Percentiles rank a stretch among this genome's conserved stretches.
These are phyloP conservation scores for Branchipolynoe longqiensis DNA, from an alignment of 2,888 invertebrate genomes.

Conservation along the genomic window DNA sequence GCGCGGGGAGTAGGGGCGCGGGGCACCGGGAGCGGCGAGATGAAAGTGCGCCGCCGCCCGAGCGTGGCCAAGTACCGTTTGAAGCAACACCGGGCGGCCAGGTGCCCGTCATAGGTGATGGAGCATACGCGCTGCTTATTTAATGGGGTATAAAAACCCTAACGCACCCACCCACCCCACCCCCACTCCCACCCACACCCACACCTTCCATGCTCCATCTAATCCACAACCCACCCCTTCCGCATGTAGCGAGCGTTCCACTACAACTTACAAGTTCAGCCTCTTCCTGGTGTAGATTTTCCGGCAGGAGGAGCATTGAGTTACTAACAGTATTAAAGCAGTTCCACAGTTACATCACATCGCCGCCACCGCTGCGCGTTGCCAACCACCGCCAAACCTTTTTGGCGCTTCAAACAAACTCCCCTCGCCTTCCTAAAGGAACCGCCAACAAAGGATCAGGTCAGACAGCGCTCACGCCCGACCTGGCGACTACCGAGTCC, in stretches of 20 bases:
- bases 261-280: no score
- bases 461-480: slow-evolving; percentile 28
- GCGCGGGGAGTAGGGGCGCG: neutral
- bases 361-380: neutral
- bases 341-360: no score
- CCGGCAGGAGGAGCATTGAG: no score
- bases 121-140: slow-evolving; percentile 40
- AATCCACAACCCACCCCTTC: neutral
- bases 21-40: slow-evolving; percentile 4
- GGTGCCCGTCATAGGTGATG: slow-evolving; percentile 48
- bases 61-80: slow-evolving; percentile 41
- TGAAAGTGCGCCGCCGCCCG: slow-evolving; percentile 20
- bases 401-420: no score
- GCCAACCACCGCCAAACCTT: neutral
- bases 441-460: slow-evolving; percentile 31
- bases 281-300: no score
- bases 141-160: slow-evolving; percentile 45
- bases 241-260: no score
- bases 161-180: neutral
- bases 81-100: slow-evolving; percentile 31
- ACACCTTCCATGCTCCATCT: neutral
- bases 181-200: neutral
- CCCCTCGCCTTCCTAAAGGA: slow-evolving; percentile 13
- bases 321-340: no score
- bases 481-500: neutral